Percentiles rank a stretch among this genome's conserved stretches.
phyloP scores from a whole-genome alignment of 2,113 vertebrate genomes.

The Tiliqua scincoides region DNA sequence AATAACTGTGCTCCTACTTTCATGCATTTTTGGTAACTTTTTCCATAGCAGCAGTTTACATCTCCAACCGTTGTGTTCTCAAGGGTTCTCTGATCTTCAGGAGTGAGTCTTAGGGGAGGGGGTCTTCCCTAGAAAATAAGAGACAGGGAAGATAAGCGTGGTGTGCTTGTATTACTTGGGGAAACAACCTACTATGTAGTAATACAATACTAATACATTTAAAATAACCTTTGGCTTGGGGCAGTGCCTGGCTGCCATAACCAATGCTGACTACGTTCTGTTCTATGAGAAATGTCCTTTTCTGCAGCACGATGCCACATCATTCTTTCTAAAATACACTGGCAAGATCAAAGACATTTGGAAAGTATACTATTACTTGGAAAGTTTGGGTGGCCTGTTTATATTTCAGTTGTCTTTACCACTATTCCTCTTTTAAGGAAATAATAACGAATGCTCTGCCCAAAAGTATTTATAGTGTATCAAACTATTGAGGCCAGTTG shows the following conservation, averaged over 20 bases:
- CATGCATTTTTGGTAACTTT: too few relatives aligned
- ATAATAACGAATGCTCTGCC: neutral
- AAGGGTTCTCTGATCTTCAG: too few relatives aligned
- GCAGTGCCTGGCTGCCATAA: neutral
- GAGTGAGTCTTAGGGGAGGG: too few relatives aligned
- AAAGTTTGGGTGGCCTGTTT: neutral
- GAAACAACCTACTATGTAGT: neutral
- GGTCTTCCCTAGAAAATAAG: too few relatives aligned
- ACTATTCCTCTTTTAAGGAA: neutral
- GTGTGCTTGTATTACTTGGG: too few relatives aligned
- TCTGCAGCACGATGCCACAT: constrained; percentile 71
- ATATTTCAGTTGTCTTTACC: neutral
- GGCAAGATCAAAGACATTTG: neutral
- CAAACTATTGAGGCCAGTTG: neutral
- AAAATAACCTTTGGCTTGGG: rapidly evolving
- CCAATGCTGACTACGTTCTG: neutral
- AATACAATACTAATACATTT: neutral
- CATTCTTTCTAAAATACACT: constrained; percentile 42
- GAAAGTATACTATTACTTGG: neutral
- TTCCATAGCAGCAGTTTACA: too few relatives aligned
- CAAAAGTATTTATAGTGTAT: neutral
- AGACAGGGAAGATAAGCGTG: too few relatives aligned
- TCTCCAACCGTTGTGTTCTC: too few relatives aligned
- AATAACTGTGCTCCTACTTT: too few relatives aligned
- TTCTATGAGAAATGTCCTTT: neutral